Percentiles rank a stretch among this genome's conserved stretches.
These are phyloP conservation scores for Anorthoa munda DNA, from an alignment of 2,888 invertebrate species.

Conservation along the genomic window DNA sequence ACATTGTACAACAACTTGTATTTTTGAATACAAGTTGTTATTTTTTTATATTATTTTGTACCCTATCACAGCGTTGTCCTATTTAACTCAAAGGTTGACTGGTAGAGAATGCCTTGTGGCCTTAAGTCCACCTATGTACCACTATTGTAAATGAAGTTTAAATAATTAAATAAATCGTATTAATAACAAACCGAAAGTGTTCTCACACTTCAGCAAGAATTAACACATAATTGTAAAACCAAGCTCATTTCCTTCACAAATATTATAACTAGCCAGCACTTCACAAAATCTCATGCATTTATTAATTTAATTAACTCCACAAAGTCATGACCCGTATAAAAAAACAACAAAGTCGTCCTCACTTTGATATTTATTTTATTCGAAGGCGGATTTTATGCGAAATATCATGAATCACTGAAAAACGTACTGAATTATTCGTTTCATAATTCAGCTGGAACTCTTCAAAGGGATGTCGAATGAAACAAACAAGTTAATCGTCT, in stretches of 20 bases:
- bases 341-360: slow-evolving; percentile 43
- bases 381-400: slow-evolving; percentile 57
- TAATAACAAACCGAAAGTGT: slow-evolving; percentile 20
- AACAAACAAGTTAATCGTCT: slow-evolving; percentile 63
- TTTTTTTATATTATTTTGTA: too few species aligned
- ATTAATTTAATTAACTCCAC: slow-evolving; percentile 56
- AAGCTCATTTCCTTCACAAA: slow-evolving; percentile 48
- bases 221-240: slow-evolving; percentile 35
- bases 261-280: slow-evolving; percentile 34
- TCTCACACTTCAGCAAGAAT: slow-evolving; percentile 34
- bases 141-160: too few species aligned
- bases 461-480: slow-evolving; percentile 70
- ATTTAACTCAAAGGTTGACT: too few species aligned
- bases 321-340: slow-evolving; percentile 37
- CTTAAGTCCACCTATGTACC: too few species aligned
- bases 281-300: slow-evolving; percentile 46
- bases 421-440: slow-evolving; percentile 63
- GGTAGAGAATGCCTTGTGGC: too few species aligned
- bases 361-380: slow-evolving; percentile 66
- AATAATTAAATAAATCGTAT: not conserved
- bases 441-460: slow-evolving; percentile 63
- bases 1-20: too few species aligned
- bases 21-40: not conserved
- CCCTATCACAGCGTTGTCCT: too few species aligned
- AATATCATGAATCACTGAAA: slow-evolving; percentile 65